phyloP scores from a whole-genome alignment of 2,888 invertebrate genomes.

The Antheraea yamamai region DNA sequence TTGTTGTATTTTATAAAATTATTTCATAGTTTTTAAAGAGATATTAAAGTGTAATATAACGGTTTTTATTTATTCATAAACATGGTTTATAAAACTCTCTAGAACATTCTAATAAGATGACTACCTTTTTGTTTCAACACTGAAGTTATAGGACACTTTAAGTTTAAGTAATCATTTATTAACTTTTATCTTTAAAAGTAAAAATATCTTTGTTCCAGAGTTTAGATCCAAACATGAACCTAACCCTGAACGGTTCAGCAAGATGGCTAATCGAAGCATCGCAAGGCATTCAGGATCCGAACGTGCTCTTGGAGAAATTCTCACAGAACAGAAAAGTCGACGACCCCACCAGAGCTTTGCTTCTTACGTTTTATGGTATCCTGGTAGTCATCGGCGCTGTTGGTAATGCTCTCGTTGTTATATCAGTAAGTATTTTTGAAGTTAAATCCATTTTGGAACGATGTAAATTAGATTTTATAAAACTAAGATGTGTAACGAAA shows the following conservation, averaged over 20 bases:
- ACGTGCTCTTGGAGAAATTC: constrained; percentile 83
- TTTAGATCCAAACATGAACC: constrained; percentile 63
- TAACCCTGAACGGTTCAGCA: constrained; percentile 66
- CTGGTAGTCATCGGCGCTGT: constrained; percentile 91
- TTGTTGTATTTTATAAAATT: too few species aligned
- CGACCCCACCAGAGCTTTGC: constrained; percentile 84
- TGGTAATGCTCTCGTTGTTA: constrained; percentile 93
- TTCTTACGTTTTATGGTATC: constrained; percentile 87
- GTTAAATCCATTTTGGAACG: too few species aligned
- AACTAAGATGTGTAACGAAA: too few species aligned
- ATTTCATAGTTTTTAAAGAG: too few species aligned
- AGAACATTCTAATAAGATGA: too few species aligned
- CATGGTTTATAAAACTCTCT: too few species aligned
- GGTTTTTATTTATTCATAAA: too few species aligned
- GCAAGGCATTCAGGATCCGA: constrained; percentile 65
- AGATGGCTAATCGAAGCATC: constrained; percentile 75
- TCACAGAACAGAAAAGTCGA: constrained; percentile 87
- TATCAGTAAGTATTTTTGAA: constrained; percentile 73
- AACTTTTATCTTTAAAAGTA: background rate
- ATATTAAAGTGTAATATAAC: too few species aligned
- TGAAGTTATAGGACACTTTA: too few species aligned
- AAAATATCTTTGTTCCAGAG: constrained; percentile 60
- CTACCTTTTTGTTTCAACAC: too few species aligned
- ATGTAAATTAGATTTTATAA: background rate
- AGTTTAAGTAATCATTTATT: too few species aligned